Conservation (phyloP, 2,888 invertebrate species). For the Epirrhoe alternata region DNA sequence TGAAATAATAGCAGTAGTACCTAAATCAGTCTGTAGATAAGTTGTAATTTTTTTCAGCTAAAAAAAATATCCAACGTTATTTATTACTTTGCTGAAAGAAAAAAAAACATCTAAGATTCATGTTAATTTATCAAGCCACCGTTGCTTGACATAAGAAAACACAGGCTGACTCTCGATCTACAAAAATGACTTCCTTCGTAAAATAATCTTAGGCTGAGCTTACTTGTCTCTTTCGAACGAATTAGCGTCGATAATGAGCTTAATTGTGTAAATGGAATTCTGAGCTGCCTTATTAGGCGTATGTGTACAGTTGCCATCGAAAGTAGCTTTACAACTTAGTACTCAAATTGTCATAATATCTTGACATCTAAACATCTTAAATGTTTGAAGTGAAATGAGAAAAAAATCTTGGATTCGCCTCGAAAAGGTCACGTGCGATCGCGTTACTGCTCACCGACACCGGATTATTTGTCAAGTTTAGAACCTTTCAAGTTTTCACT, state of each 20-base stretch:
- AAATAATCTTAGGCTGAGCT: constrained; percentile 59
- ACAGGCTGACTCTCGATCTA: constrained; percentile 18
- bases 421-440: no score
- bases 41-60: no score
- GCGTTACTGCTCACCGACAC: no score
- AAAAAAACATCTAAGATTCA: no score
- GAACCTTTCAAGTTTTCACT: no score
- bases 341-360: not conserved
- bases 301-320: constrained; percentile 28
- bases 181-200: constrained; percentile 61
- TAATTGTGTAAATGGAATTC: constrained; percentile 74
- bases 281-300: constrained; percentile 56
- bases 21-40: no score
- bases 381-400: no score
- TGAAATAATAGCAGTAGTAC: no score
- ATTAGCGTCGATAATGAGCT: constrained; percentile 70
- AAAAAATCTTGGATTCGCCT: no score
- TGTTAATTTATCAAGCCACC: not conserved
- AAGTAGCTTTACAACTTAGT: constrained; percentile 17
- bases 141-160: constrained; percentile 7
- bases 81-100: no score
- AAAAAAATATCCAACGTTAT: no score
- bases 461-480: no score
- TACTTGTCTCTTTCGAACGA: constrained; percentile 73
- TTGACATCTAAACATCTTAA: not conserved